Evolutionary conservation across 35 echinoderm and acorn worm genomes (phyloP).

Genomic region (Lytechinus pictus): DNA sequence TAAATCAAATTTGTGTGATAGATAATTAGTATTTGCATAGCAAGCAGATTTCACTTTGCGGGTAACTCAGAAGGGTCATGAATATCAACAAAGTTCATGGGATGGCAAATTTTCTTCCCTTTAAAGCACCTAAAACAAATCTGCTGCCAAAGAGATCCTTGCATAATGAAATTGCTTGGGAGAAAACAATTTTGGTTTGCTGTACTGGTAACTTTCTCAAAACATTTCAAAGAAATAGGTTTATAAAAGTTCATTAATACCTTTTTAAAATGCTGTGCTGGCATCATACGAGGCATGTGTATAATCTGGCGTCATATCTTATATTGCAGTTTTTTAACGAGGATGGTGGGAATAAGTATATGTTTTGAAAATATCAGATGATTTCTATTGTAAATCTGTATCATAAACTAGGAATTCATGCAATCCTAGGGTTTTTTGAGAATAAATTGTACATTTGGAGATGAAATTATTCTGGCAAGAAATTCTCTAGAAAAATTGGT

Average conservation of each 20-base stretch:
- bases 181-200: neutral
- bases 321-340: neutral
- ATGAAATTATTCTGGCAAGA: neutral
- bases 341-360: neutral
- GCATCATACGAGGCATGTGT: neutral
- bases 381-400: conserved; percentile 15
- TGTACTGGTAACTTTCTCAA: neutral
- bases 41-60: neutral
- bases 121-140: neutral
- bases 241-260: neutral
- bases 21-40: neutral
- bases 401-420: neutral
- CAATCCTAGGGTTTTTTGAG: neutral
- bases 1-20: neutral
- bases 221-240: neutral
- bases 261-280: neutral
- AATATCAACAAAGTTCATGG: neutral
- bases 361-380: neutral
- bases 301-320: neutral
- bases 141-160: neutral
- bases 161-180: neutral
- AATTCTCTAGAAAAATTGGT: neutral
- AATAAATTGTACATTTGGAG: conserved; percentile 20
- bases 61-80: neutral
- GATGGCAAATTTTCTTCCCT: neutral